These are phyloP conservation scores for Theretra japonica DNA, from an alignment of 2,888 invertebrate genomes.

Conservation along the genomic window DNA sequence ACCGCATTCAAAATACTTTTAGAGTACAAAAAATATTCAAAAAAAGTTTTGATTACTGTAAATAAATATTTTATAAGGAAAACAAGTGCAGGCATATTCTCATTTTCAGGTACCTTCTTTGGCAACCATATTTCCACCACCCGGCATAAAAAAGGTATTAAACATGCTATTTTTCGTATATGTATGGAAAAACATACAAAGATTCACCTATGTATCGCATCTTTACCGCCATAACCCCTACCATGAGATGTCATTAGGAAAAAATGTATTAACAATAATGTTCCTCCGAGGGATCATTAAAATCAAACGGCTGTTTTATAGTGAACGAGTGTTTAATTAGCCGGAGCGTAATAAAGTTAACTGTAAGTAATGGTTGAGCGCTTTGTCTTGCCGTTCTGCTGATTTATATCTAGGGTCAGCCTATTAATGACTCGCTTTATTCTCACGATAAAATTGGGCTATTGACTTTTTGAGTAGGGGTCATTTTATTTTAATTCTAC, in stretches of 20 bases:
- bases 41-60: no score
- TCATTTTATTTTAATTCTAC: background rate
- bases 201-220: no score
- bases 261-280: background rate
- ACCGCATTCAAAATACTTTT: no score
- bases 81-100: no score
- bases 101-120: no score
- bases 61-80: no score
- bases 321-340: conserved; percentile 26
- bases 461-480: background rate
- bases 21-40: no score
- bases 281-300: background rate
- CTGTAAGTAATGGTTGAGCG: conserved; percentile 11
- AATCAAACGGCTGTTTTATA: conserved; percentile 9
- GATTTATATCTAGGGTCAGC: conserved; percentile 19
- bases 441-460: background rate
- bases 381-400: conserved; percentile 4
- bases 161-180: no score
- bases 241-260: background rate
- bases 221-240: no score
- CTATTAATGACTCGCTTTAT: background rate
- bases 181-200: no score
- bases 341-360: conserved; percentile 29
- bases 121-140: no score
- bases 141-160: no score